A percentile compares a stretch with the other conserved stretches of the same genome.
Evolutionary conservation across 2,888 invertebrate genomes (phyloP).

Genomic region (Idaea straminata): DNA sequence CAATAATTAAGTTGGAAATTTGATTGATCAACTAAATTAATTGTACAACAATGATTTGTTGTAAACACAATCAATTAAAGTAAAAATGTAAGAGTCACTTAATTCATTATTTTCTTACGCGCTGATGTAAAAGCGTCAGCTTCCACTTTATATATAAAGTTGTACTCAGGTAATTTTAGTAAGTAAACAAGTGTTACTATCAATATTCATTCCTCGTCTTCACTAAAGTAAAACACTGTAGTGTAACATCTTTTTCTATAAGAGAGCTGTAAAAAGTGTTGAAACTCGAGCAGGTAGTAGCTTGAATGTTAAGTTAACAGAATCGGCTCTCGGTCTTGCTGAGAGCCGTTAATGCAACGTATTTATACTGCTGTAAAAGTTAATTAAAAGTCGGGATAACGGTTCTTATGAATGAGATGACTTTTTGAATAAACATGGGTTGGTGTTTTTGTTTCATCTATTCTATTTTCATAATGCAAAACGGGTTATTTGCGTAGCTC

Average conservation of each 20-base stretch:
- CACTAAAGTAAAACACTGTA: conserved; percentile 19
- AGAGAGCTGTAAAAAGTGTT: conserved; percentile 10
- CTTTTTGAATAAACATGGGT: conserved; percentile 45
- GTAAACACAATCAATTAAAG: no score
- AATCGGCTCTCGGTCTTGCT: conserved; percentile 8
- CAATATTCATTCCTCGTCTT: conserved; percentile 18
- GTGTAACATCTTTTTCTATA: conserved; percentile 19
- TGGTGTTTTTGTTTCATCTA: conserved; percentile 52
- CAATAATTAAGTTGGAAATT: not conserved
- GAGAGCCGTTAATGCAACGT: conserved; percentile 11
- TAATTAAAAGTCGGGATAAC: conserved; percentile 45
- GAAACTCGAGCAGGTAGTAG: conserved; percentile 19
- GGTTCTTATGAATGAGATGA: conserved; percentile 38
- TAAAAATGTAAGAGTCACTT: no score
- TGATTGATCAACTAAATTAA: not conserved
- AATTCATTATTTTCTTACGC: no score
- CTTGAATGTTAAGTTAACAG: conserved; percentile 19
- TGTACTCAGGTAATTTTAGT: conserved; percentile 14
- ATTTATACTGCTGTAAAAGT: conserved; percentile 36
- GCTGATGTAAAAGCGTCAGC: no score
- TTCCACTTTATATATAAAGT: not conserved
- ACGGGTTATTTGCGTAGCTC: conserved; percentile 64
- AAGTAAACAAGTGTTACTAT: conserved; percentile 13
- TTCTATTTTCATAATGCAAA: conserved; percentile 66
- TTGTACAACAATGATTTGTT: no score